A percentile compares a stretch with the other conserved stretches of the same genome.
phyloP scores from a whole-genome alignment of 2,888 invertebrate genomes.

The Brassicogethes aeneus region DNA sequence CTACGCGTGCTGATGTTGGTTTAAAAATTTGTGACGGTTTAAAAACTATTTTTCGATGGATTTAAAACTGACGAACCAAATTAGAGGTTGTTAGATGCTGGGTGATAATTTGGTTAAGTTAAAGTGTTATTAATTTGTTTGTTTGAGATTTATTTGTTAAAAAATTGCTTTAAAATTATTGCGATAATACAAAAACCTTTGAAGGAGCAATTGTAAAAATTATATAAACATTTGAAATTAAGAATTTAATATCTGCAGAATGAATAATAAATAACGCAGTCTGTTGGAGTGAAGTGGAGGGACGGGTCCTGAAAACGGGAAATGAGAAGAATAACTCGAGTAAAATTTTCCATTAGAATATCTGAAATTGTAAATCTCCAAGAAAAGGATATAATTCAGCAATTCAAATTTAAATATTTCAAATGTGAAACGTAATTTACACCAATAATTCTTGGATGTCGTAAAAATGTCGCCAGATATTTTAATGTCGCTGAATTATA shows the following conservation, averaged over 20 bases:
- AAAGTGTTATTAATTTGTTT: no score
- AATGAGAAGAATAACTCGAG: constrained; percentile 4
- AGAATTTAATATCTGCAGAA: background rate
- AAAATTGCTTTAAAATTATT: no score
- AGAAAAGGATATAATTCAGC: constrained; percentile 28
- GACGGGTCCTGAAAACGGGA: background rate
- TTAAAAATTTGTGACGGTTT: no score
- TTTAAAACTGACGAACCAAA: no score
- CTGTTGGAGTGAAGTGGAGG: background rate
- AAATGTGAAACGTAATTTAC: constrained; percentile 35
- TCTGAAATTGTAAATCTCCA: constrained; percentile 25
- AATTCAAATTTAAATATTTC: constrained; percentile 36
- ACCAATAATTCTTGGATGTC: constrained; percentile 34
- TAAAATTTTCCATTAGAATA: constrained; percentile 18
- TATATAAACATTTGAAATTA: background rate
- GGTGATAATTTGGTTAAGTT: no score
- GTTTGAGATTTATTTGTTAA: no score
- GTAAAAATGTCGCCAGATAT: constrained; percentile 36
- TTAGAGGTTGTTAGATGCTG: no score
- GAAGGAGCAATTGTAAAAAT: no score
- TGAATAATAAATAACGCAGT: constrained; percentile 2
- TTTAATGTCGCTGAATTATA: constrained; percentile 36
- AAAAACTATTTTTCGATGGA: no score
- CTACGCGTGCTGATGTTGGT: no score
- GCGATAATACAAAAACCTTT: no score